Evolutionary conservation across 2,888 invertebrate genomes (phyloP), one percentile per base, ranked within the genome.

Genomic region (Sisyra nigra): DNA sequence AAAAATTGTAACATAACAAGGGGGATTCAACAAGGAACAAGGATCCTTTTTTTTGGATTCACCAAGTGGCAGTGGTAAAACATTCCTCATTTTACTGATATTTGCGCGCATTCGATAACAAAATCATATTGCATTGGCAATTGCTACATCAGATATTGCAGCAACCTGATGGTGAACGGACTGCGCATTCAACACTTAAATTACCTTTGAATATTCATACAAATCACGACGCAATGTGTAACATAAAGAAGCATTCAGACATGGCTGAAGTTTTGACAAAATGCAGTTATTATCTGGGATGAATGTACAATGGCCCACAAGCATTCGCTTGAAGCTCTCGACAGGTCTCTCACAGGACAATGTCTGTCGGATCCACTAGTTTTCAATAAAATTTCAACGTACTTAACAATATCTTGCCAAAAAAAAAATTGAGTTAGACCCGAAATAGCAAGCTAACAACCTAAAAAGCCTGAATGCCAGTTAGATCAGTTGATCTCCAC

Each of bases 61-160:
- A n/a, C n/a, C n/a, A n/a, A n/a, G n/a, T n/a, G n/a, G n/a, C n/a
- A n/a, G n/a, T n/a, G n/a, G n/a, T n/a, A n/a, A n/a, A n/a, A n/a
- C 44, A 53, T 52, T 42, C 38, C 54, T 8, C 51, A 55, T 35
- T 7, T 47, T 50, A 11, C 42, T 57, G 18, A 44, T 62, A 11
- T 45, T 59, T 10, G 54, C 55, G 24, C 44, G 50, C 44, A 48
- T 60, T 36, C 48, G 55, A 40, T 48, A 48, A 29, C 45, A 52
- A 44, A 49, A 51, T 40, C 43, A 49, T 2, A 55, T 57, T 31
- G 57, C 56, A n/a, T 41, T 62, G 34, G 55, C 57, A 6, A 47
- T 61, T 24, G 60, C 60, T 5, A 60, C 56, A 29, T 59, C 58
- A 5, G 59, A 59, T 3, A 62, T 63, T 41, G 59, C 59, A 15